A percentile compares a stretch with the other conserved stretches of the same genome.
These are phyloP conservation scores for Tragelaphus buxtoni DNA, from an alignment of 2,113 vertebrate species.

Conservation along the genomic window DNA sequence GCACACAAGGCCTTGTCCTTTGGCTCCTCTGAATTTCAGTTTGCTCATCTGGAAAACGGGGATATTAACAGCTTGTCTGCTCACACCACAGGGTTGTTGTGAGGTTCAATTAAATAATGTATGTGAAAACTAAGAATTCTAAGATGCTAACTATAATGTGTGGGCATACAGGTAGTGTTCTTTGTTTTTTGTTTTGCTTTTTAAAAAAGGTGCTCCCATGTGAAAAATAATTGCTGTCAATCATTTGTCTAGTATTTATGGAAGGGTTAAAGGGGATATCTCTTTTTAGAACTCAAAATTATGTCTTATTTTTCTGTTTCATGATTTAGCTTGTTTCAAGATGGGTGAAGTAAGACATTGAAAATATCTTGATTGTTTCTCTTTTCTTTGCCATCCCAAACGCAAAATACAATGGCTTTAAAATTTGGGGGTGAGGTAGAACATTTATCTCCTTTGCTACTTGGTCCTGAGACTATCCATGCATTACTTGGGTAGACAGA, in stretches of 20 bases:
- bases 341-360: background rate
- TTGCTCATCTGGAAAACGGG: background rate
- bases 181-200: background rate
- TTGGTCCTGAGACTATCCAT: background rate
- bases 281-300: background rate
- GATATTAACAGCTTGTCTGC: background rate
- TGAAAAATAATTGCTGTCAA: conserved; percentile 15
- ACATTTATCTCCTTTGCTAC: background rate
- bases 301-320: conserved; percentile 8
- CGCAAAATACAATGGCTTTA: background rate
- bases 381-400: background rate
- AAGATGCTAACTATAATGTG: background rate
- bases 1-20: background rate
- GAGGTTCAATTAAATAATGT: background rate
- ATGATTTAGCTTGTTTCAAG: background rate
- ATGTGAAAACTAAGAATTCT: background rate
- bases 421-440: background rate
- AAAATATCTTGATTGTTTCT: background rate
- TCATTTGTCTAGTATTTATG: background rate
- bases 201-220: background rate
- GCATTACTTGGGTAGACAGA: background rate
- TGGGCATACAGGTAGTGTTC: background rate
- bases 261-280: background rate
- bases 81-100: background rate
- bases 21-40: background rate